These are phyloP conservation scores for Tragopan temminckii DNA, from an alignment of 2,797 vertebrate species.

Conservation along the genomic window DNA sequence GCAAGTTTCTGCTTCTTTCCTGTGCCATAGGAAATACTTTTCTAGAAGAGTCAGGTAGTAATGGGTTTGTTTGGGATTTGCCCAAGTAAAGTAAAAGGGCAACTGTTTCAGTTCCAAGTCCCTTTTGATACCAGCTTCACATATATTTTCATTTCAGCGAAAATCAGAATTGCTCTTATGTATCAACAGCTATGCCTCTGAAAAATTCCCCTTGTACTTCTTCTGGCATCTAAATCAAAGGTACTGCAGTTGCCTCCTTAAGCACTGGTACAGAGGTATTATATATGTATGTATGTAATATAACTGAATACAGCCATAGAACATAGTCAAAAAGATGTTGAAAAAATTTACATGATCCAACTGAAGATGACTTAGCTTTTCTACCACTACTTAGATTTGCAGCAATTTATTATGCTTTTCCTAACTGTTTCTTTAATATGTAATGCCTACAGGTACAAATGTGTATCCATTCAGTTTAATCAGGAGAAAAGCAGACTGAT, in stretches of 20 bases:
- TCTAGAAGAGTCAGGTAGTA: not conserved
- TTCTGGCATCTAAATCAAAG: not conserved
- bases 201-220: not conserved
- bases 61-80: not conserved
- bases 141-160: not conserved
- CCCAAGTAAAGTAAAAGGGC: not conserved
- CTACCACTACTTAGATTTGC: not conserved
- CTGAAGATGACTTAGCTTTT: not conserved
- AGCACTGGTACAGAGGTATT: not conserved
- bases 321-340: not conserved
- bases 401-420: not conserved
- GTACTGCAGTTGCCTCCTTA: not conserved
- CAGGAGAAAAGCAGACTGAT: not conserved
- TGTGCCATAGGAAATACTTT: not conserved
- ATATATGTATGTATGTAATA: not conserved
- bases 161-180: not conserved
- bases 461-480: not conserved
- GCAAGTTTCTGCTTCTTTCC: not conserved
- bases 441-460: not conserved
- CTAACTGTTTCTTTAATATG: not conserved
- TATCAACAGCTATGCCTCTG: not conserved
- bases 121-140: not conserved
- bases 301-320: not conserved
- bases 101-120: not conserved
- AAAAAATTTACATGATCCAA: not conserved